A percentile compares a stretch with the other conserved stretches of the same genome.
phyloP scores from a whole-genome alignment of 2,797 vertebrate species.

The Trachurus trachurus region DNA sequence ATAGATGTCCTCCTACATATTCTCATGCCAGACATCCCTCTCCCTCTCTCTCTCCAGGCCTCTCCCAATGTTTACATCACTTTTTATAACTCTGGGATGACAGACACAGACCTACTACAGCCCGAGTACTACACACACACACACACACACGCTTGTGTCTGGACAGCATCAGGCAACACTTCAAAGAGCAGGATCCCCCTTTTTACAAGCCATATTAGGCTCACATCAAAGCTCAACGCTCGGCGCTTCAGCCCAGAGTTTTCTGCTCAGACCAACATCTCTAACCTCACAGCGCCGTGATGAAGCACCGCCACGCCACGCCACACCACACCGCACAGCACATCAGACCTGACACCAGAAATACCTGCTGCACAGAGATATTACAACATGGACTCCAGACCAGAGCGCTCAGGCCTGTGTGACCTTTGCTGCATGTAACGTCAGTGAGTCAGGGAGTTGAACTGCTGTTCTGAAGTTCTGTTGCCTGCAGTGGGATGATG shows the following conservation, averaged over 20 bases:
- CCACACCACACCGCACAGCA: constrained; percentile 38
- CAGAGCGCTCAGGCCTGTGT: constrained; percentile 5
- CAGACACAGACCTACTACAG: constrained; percentile 65
- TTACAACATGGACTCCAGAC: constrained; percentile 17
- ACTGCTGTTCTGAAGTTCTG: not conserved
- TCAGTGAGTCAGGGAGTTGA: not conserved
- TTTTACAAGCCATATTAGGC: constrained; percentile 85
- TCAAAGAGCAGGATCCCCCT: constrained; percentile 82
- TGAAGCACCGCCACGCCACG: constrained; percentile 45
- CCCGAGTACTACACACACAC: constrained; percentile 20
- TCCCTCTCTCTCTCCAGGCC: constrained; percentile 53
- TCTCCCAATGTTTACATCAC: constrained; percentile 81
- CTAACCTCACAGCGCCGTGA: constrained; percentile 57
- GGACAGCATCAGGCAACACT: constrained; percentile 83
- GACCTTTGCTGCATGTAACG: constrained; percentile 44
- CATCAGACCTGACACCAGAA: constrained; percentile 38
- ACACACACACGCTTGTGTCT: constrained; percentile 66
- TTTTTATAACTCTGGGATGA: constrained; percentile 80
- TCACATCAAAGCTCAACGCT: constrained; percentile 79
- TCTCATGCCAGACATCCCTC: constrained; percentile 23
- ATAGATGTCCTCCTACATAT: not conserved
- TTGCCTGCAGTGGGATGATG: constrained; percentile 4
- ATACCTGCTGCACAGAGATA: constrained; percentile 27
- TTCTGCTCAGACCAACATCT: constrained; percentile 62
- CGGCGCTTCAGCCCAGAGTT: constrained; percentile 70